A percentile compares a stretch with the other conserved stretches of the same genome.
phyloP scores from a whole-genome alignment of 1,140 invertebrate genomes.

The Globodera rostochiensis region DNA sequence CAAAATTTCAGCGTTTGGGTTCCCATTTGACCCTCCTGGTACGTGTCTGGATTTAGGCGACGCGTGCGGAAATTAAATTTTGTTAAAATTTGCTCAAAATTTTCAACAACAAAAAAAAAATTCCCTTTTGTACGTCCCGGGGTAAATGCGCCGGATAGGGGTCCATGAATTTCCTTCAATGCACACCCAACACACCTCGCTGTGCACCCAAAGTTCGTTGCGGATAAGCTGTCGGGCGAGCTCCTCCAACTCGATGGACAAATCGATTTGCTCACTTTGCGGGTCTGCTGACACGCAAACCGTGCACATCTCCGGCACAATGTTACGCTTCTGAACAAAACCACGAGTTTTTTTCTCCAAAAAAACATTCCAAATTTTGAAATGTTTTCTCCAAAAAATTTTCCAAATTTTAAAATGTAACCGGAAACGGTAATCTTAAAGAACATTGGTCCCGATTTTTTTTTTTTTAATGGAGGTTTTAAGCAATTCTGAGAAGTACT shows the following conservation, averaged over 20 bases:
- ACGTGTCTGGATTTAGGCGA: neutral
- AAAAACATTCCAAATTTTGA: neutral
- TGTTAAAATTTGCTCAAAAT: too few relatives aligned
- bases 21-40: too few relatives aligned
- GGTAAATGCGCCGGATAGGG: neutral
- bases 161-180: too few relatives aligned
- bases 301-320: conserved; percentile 51
- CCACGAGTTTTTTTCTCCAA: neutral
- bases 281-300: conserved; percentile 52
- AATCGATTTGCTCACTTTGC: conserved; percentile 50
- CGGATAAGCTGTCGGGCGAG: conserved; percentile 34
- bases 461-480: too few relatives aligned
- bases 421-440: too few relatives aligned
- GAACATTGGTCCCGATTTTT: too few relatives aligned
- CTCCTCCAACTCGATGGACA: conserved; percentile 43
- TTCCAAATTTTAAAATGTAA: too few relatives aligned
- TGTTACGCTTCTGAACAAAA: conserved; percentile 48
- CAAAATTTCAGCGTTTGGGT: too few relatives aligned
- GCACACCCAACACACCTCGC: neutral
- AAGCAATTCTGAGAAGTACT: too few relatives aligned
- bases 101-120: neutral
- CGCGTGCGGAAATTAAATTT: neutral
- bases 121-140: neutral
- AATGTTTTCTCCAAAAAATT: too few relatives aligned
- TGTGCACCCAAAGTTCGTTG: conserved; percentile 50